These are phyloP conservation scores for Rynchops niger DNA, from an alignment of 2,113 vertebrate species.

Conservation along the genomic window DNA sequence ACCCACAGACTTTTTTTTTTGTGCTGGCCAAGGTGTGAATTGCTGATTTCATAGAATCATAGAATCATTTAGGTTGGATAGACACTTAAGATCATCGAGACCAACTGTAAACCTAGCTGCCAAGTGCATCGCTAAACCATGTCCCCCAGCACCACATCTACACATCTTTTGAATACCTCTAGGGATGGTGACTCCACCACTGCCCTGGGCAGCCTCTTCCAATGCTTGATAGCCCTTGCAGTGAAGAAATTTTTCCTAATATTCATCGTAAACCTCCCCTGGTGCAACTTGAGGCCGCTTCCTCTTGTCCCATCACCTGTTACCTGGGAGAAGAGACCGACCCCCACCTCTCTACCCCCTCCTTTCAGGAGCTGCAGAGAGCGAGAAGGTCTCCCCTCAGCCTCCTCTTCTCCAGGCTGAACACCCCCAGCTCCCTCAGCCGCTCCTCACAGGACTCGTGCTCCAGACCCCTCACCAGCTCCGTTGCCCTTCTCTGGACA, in stretches of 20 bases:
- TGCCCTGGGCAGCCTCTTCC: neutral
- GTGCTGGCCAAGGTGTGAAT: neutral
- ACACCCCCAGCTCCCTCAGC: neutral
- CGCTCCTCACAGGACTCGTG: neutral
- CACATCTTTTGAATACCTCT: neutral
- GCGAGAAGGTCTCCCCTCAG: neutral
- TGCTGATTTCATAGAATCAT: neutral
- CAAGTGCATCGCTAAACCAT: neutral
- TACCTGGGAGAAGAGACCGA: neutral
- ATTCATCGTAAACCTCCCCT: neutral
- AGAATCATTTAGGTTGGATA: neutral
- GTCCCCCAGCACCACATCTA: neutral
- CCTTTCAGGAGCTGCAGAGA: neutral
- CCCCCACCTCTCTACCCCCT: neutral
- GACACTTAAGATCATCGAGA: neutral
- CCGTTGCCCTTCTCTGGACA: accelerated
- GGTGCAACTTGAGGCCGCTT: accelerated
- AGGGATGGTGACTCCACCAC: neutral
- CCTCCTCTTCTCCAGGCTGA: neutral
- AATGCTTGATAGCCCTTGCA: neutral
- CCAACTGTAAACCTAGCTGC: neutral
- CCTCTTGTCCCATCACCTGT: neutral
- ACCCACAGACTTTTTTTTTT: neutral
- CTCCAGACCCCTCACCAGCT: neutral
- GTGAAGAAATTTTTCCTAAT: neutral